phyloP scores from a whole-genome alignment of 2,797 vertebrate species.

The Semaprochilodus insignis region DNA sequence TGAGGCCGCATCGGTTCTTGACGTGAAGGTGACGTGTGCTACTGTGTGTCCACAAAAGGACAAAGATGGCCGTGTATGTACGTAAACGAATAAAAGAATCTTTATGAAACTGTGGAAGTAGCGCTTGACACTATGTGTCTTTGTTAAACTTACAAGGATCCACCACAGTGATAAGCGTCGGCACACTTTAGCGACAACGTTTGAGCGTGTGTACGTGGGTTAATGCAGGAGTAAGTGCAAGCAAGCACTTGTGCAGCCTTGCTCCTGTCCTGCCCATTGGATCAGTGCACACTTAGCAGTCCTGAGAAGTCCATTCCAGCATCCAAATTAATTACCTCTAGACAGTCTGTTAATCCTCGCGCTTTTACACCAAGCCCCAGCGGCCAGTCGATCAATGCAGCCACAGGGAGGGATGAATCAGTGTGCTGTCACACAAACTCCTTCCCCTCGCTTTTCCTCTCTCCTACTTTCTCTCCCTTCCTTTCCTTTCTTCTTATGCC shows the following conservation, averaged over 20 bases:
- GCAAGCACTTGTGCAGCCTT: constrained; percentile 12
- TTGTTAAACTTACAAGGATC: neutral
- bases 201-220: neutral
- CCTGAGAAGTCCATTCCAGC: constrained; percentile 63
- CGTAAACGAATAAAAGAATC: neutral
- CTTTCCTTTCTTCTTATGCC: constrained; percentile 46
- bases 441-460: constrained; percentile 36
- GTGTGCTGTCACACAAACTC: constrained; percentile 57
- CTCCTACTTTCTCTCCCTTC: constrained; percentile 59
- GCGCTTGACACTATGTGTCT: neutral
- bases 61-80: neutral
- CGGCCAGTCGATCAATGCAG: constrained; percentile 62
- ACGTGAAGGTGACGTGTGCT: neutral
- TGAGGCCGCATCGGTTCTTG: neutral
- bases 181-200: neutral
- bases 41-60: neutral
- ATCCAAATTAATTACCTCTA: constrained; percentile 64
- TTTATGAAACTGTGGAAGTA: constrained; percentile 5
- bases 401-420: constrained; percentile 49
- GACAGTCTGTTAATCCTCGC: constrained; percentile 67
- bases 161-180: neutral
- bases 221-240: constrained; percentile 23
- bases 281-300: constrained; percentile 63
- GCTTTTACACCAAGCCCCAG: constrained; percentile 68
- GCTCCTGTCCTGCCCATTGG: constrained; percentile 27